phyloP scores from a whole-genome alignment of 2,113 vertebrate species.

The Oxygymnocypris stewartii region DNA sequence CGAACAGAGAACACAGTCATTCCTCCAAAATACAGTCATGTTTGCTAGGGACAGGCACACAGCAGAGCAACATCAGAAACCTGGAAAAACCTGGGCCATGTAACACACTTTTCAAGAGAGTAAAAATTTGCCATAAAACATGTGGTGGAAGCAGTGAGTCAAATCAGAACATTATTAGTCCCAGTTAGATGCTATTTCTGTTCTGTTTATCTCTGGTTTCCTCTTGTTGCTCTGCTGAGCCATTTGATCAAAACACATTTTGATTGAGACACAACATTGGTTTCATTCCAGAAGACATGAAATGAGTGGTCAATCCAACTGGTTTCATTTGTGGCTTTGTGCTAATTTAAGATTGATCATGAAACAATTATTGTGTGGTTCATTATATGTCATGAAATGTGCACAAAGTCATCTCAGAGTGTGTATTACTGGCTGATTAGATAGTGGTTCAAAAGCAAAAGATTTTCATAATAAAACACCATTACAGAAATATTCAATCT shows the following conservation, averaged over 20 bases:
- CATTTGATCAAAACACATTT: conserved; percentile 49
- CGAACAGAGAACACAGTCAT: conserved; percentile 28
- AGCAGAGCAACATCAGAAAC: conserved; percentile 45
- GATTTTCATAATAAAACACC: neutral
- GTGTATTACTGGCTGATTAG: neutral
- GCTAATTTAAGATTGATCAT: neutral
- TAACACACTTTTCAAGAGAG: neutral
- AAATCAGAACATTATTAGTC: neutral
- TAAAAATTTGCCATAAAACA: neutral
- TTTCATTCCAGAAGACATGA: conserved; percentile 67
- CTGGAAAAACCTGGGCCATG: neutral
- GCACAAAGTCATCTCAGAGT: neutral
- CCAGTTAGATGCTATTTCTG: neutral
- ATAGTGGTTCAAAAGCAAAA: neutral
- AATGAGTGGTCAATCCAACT: conserved; percentile 73
- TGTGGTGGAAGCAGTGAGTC: neutral
- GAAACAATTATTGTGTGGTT: neutral
- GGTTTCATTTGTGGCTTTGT: conserved; percentile 47
- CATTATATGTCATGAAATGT: neutral
- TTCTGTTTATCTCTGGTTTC: conserved; percentile 58
- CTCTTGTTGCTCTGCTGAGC: conserved; percentile 65
- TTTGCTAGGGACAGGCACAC: conserved; percentile 33
- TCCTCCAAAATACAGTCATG: neutral
- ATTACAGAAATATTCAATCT: neutral
- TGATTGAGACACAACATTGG: conserved; percentile 45